These are phyloP conservation scores for Nasonia longicornis DNA, from an alignment of 1,140 invertebrate species.

Conservation along the genomic window DNA sequence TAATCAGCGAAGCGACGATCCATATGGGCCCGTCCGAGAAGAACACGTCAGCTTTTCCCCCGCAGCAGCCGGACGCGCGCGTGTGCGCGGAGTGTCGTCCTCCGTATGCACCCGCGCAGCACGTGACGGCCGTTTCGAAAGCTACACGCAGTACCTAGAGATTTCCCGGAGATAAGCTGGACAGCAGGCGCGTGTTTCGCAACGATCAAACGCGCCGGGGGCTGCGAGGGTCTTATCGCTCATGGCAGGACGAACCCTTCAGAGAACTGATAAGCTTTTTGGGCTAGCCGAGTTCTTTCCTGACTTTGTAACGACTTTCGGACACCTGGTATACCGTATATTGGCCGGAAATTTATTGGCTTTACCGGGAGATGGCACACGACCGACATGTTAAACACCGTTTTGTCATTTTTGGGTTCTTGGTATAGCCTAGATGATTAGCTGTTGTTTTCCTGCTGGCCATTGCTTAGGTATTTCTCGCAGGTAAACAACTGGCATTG, in stretches of 20 bases:
- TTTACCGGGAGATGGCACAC: neutral
- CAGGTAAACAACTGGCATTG: too few relatives aligned
- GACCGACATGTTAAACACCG: neutral
- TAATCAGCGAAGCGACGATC: neutral
- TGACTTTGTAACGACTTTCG: conserved; percentile 15
- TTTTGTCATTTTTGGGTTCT: conserved; percentile 14
- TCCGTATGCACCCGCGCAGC: neutral
- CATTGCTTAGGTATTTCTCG: neutral
- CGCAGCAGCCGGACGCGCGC: neutral
- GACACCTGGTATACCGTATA: conserved; percentile 18
- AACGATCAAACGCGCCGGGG: conserved; percentile 54
- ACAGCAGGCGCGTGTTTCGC: conserved; percentile 46
- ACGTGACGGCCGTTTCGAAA: neutral
- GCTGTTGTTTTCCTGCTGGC: neutral
- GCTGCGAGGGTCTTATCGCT: neutral
- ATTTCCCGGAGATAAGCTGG: conserved; percentile 49
- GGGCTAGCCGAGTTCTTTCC: neutral
- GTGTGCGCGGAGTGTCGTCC: neutral
- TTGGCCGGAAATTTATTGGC: neutral
- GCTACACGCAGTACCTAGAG: neutral
- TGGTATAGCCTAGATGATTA: neutral
- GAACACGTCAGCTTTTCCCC: neutral
- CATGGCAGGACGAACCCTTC: neutral
- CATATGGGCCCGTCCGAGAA: too few relatives aligned
- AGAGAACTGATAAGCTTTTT: conserved; percentile 30